phyloP scores from a whole-genome alignment of 2,888 invertebrate species.

The Agrenia bidenticulata region DNA sequence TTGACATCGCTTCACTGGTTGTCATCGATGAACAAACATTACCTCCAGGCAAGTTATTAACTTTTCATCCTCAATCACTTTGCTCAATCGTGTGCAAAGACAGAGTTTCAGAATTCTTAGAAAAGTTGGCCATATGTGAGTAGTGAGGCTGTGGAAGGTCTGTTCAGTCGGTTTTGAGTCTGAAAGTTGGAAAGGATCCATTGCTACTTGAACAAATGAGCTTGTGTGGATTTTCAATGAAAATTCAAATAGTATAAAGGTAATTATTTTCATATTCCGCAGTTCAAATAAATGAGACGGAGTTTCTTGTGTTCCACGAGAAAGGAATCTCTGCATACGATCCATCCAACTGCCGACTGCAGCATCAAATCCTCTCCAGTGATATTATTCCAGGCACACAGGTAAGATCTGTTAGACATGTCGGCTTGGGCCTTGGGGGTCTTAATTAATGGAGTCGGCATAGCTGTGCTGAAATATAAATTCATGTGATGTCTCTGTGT shows the following conservation, averaged over 20 bases:
- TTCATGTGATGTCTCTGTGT: slow-evolving; percentile 11
- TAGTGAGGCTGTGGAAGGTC: too few relatives aligned
- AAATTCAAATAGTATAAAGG: neutral
- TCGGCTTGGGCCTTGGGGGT: too few relatives aligned
- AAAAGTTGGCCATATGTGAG: too few relatives aligned
- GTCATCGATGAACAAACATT: slow-evolving; percentile 65
- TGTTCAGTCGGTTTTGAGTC: neutral
- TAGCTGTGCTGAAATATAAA: too few relatives aligned
- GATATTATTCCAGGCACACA: slow-evolving; percentile 72
- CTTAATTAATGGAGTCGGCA: too few relatives aligned
- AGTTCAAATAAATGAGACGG: slow-evolving; percentile 57
- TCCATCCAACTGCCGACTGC: slow-evolving; percentile 68
- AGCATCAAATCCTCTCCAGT: slow-evolving; percentile 69
- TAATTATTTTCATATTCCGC: too few relatives aligned
- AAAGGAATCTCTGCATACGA: slow-evolving; percentile 73
- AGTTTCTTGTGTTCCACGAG: slow-evolving; percentile 73
- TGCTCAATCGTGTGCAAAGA: too few relatives aligned
- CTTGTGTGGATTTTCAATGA: neutral
- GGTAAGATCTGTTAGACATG: slow-evolving; percentile 55
- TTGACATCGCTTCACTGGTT: slow-evolving; percentile 71
- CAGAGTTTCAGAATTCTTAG: too few relatives aligned
- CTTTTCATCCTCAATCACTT: too few relatives aligned
- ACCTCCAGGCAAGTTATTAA: slow-evolving; percentile 56
- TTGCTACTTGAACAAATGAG: neutral
- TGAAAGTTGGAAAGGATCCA: neutral